A percentile compares a stretch with the other conserved stretches of the same genome.
Conservation (phyloP, 2,113 vertebrate genomes). For the Fulica atra region DNA sequence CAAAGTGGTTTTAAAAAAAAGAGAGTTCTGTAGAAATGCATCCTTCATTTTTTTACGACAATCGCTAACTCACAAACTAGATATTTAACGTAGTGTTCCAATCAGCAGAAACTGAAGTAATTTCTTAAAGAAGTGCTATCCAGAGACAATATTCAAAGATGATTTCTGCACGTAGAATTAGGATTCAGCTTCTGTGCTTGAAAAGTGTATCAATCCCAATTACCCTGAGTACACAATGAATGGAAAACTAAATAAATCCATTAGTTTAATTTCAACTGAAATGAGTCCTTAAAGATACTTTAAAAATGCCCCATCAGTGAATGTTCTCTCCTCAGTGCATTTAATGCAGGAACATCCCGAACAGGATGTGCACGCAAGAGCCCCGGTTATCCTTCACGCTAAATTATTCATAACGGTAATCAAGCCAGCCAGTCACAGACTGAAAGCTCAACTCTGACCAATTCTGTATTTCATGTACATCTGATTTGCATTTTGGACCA, state of each 20-base stretch:
- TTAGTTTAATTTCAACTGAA: conserved; percentile 37
- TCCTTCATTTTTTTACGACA: background rate
- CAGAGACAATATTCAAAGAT: background rate
- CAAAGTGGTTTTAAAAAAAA: background rate
- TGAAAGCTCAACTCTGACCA: background rate
- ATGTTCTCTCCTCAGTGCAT: background rate
- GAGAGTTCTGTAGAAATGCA: background rate
- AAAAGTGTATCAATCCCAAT: conserved; percentile 9
- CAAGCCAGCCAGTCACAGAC: background rate
- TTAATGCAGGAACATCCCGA: background rate
- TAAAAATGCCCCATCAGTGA: background rate
- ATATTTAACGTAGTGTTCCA: background rate
- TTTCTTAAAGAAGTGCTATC: background rate
- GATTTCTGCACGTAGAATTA: background rate
- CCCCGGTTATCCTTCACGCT: background rate
- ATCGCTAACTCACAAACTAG: background rate
- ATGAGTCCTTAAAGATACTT: conserved; percentile 28
- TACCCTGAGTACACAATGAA: conserved; percentile 16
- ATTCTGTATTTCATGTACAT: background rate
- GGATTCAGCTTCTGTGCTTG: background rate
- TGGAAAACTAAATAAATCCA: conserved; percentile 44
- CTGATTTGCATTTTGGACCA: background rate
- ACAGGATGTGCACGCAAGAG: background rate
- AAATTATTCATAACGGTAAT: conserved; percentile 21
- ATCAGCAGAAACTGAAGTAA: background rate